These are phyloP conservation scores for Dryomyza anilis DNA, from an alignment of 2,888 invertebrate species.

Conservation along the genomic window DNA sequence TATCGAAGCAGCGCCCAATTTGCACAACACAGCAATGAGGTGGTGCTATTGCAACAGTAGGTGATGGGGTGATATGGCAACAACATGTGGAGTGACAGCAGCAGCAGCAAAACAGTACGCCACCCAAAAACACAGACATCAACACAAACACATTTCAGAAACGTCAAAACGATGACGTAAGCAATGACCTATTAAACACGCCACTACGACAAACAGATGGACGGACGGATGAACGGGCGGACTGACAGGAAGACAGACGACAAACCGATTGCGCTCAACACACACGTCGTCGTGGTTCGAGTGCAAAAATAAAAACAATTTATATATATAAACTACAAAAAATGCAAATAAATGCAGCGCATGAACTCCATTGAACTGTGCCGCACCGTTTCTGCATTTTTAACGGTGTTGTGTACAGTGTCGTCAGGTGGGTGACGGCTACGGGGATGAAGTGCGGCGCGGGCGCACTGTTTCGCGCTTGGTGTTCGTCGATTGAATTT, in stretches of 20 bases:
- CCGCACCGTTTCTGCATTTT: not conserved
- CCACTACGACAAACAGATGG: not conserved
- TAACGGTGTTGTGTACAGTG: no score
- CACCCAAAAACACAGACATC: constrained; percentile 7
- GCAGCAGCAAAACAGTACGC: constrained; percentile 4
- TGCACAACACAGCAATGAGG: no score
- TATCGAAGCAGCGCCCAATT: no score
- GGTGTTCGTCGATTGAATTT: no score
- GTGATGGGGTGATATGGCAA: not conserved
- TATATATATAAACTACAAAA: constrained; percentile 12
- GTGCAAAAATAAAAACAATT: not conserved
- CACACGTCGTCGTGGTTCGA: not conserved
- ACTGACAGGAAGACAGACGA: not conserved
- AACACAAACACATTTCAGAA: not conserved
- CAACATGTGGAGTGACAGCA: not conserved
- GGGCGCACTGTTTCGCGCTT: no score
- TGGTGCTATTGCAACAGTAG: not conserved
- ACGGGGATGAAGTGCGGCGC: not conserved
- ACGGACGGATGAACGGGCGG: not conserved
- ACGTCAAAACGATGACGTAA: constrained; percentile 30
- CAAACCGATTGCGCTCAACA: not conserved
- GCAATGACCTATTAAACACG: constrained; percentile 33
- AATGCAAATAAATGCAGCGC: not conserved
- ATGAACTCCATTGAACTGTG: constrained; percentile 26
- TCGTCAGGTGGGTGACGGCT: no score